Percentiles rank a stretch among this genome's conserved stretches.
Conservation (phyloP, 1,140 invertebrate genomes). For the Trissolcus basalis region DNA sequence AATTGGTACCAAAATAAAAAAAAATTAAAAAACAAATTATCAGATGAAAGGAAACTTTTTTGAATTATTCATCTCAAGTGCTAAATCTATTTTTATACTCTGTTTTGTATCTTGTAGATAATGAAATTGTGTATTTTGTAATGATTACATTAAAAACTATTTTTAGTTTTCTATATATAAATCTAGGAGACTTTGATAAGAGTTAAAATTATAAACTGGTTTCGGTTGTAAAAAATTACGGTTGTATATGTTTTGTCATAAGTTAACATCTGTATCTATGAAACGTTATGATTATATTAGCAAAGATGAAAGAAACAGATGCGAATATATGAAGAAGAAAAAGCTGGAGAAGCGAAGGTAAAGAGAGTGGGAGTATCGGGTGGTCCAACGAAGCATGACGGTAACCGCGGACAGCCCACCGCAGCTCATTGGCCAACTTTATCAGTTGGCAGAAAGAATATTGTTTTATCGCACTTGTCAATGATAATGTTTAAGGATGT, state of each 20-base stretch:
- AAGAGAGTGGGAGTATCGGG: conserved; percentile 65
- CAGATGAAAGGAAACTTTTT: too few relatives aligned
- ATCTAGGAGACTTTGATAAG: too few relatives aligned
- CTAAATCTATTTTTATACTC: too few relatives aligned
- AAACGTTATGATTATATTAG: conserved; percentile 63
- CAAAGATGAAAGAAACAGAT: conserved; percentile 55
- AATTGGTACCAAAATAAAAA: too few relatives aligned
- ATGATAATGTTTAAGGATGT: conserved; percentile 13
- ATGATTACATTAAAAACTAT: too few relatives aligned
- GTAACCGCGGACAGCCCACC: conserved; percentile 71
- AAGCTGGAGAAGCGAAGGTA: conserved; percentile 28
- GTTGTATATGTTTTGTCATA: background rate
- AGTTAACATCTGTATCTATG: conserved; percentile 27
- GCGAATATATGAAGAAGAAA: conserved; percentile 52
- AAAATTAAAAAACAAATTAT: too few relatives aligned
- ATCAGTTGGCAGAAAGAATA: conserved; percentile 57
- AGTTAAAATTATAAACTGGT: too few relatives aligned
- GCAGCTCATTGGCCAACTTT: conserved; percentile 72
- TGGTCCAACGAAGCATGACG: conserved; percentile 70
- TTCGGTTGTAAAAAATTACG: too few relatives aligned
- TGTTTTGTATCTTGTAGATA: too few relatives aligned
- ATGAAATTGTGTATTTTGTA: too few relatives aligned
- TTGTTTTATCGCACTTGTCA: conserved; percentile 58
- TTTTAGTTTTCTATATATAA: too few relatives aligned
- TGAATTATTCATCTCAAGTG: too few relatives aligned